phyloP scores from a whole-genome alignment of 92 coral and sea anemone genomes.

The Ricordea florida region DNA sequence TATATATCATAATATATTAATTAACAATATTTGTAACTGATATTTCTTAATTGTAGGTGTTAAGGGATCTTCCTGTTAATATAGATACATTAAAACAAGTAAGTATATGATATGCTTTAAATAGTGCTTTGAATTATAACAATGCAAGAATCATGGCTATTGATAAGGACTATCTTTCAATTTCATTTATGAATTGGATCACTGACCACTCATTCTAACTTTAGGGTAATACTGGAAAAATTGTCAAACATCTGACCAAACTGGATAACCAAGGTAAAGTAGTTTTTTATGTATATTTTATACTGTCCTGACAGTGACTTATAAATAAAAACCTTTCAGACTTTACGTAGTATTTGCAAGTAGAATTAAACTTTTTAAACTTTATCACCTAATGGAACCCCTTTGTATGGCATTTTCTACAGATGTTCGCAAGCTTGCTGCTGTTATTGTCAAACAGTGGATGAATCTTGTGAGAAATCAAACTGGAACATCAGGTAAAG shows the following conservation, averaged over 20 bases:
- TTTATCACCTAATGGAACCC: too few species aligned
- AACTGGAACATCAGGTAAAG: constrained; percentile 49
- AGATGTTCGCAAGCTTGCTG: constrained; percentile 85
- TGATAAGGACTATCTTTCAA: not conserved
- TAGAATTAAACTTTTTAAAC: too few species aligned
- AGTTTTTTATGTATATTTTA: not conserved
- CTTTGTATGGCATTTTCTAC: not conserved
- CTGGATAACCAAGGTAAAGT: constrained; percentile 85
- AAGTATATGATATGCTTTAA: not conserved
- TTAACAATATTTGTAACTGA: not conserved
- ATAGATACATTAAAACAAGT: constrained; percentile 95
- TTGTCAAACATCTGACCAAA: constrained; percentile 85
- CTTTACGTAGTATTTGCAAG: too few species aligned
- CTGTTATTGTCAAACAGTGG: constrained; percentile 84
- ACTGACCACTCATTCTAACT: not conserved
- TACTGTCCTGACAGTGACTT: not conserved
- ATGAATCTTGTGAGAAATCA: constrained; percentile 84
- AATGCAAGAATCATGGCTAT: too few species aligned
- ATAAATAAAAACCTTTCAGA: too few species aligned
- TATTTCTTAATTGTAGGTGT: constrained; percentile 44
- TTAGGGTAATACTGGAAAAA: constrained; percentile 94
- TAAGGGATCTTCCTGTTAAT: constrained; percentile 92
- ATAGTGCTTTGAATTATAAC: not conserved
- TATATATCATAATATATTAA: not conserved
- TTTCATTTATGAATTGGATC: not conserved